phyloP scores from a whole-genome alignment of 2,797 vertebrate genomes.

The Sebastolobus alascanus region DNA sequence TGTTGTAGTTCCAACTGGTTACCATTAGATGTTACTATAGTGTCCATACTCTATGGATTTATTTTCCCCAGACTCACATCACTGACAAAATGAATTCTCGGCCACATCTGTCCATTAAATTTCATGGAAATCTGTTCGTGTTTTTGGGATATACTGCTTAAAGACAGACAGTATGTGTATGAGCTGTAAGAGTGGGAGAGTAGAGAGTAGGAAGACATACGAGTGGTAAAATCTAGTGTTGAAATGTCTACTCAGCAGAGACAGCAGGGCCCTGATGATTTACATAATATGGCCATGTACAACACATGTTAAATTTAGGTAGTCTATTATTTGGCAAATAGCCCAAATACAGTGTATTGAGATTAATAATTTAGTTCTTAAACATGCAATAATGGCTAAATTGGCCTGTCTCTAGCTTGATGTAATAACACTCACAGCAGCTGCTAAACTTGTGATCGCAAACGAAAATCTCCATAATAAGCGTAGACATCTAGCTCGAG shows the following conservation, averaged over 20 bases:
- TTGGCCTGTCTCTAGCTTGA: neutral
- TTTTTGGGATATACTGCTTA: neutral
- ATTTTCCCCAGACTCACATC: neutral
- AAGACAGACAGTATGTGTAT: neutral
- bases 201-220: neutral
- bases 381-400: neutral
- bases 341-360: neutral
- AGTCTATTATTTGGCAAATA: neutral
- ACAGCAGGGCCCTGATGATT: neutral
- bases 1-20: conserved; percentile 19
- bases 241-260: neutral
- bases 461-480: neutral
- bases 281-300: neutral
- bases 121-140: neutral
- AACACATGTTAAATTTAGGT: neutral
- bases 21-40: conserved; percentile 34
- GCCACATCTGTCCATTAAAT: no score
- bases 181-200: neutral
- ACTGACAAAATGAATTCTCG: neutral
- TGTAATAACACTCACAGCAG: neutral
- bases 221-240: neutral
- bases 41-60: neutral
- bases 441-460: neutral
- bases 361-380: neutral
- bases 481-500: neutral